These are phyloP conservation scores for Amphimallon solstitiale DNA, from an alignment of 2,888 invertebrate species.

Conservation along the genomic window DNA sequence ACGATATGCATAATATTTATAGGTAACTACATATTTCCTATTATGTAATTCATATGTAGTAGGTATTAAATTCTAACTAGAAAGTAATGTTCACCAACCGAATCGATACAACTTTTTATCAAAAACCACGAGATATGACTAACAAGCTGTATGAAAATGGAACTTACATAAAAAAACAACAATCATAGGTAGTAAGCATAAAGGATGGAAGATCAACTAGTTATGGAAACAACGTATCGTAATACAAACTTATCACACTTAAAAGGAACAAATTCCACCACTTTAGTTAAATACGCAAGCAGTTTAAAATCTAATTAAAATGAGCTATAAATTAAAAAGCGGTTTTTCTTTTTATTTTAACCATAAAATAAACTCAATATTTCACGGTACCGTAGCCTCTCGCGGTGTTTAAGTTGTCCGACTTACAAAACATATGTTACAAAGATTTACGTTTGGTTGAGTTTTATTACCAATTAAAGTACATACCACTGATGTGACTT, in stretches of 20 bases:
- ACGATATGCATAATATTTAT: too few species aligned
- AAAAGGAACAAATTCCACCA: too few species aligned
- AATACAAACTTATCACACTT: too few species aligned
- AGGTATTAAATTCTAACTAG: constrained; percentile 16
- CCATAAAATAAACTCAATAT: constrained; percentile 20
- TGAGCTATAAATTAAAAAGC: constrained; percentile 11
- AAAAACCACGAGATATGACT: constrained; percentile 19
- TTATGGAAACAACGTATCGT: too few species aligned
- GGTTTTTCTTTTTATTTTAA: background rate
- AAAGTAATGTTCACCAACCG: constrained; percentile 27
- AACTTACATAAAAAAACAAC: background rate
- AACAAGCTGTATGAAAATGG: constrained; percentile 19
- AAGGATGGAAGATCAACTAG: too few species aligned
- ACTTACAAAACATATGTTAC: constrained; percentile 17
- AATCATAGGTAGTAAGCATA: too few species aligned
- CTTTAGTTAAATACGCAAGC: constrained; percentile 5
- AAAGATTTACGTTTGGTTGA: constrained; percentile 27
- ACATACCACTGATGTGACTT: constrained; percentile 21
- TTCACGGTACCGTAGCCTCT: constrained; percentile 15
- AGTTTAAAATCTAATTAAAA: constrained; percentile 18
- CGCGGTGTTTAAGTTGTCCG: constrained; percentile 24
- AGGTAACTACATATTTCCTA: background rate
- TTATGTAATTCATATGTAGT: constrained; percentile 6
- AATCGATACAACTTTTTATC: constrained; percentile 20
- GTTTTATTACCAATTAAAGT: constrained; percentile 29